Evolutionary conservation across 1,140 invertebrate genomes (phyloP).

Genomic region (Stenopsyche tienmushanensis): DNA sequence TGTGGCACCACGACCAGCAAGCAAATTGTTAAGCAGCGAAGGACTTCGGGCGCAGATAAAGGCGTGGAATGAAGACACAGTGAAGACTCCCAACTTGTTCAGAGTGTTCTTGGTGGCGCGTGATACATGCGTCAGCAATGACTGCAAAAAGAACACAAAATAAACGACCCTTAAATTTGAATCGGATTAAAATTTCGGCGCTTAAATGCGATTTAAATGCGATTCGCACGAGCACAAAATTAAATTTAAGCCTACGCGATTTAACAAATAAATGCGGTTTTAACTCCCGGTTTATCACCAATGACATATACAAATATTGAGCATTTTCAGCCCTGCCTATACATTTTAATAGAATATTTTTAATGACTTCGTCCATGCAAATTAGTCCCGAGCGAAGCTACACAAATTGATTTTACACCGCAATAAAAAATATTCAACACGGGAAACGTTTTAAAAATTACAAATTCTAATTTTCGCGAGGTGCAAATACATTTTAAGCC

Average conservation of each 20-base stretch:
- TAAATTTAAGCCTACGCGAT: too few species aligned
- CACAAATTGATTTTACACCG: constrained; percentile 24
- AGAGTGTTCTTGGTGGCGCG: constrained; percentile 91
- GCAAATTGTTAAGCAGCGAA: constrained; percentile 86
- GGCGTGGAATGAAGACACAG: constrained; percentile 96
- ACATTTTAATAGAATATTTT: too few species aligned
- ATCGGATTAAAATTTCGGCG: too few species aligned
- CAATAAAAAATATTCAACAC: constrained; percentile 6
- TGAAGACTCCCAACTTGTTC: constrained; percentile 95
- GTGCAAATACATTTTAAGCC: background rate
- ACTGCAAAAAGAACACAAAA: constrained; percentile 62
- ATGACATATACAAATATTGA: too few species aligned
- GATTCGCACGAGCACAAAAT: too few species aligned
- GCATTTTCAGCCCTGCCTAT: too few species aligned
- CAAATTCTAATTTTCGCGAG: background rate
- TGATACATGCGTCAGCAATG: constrained; percentile 91
- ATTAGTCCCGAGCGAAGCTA: constrained; percentile 14
- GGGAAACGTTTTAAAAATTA: constrained; percentile 22
- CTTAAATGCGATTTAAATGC: too few species aligned
- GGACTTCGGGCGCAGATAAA: constrained; percentile 94
- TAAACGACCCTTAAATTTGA: too few species aligned
- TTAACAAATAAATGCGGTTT: too few species aligned
- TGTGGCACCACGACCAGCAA: constrained; percentile 86
- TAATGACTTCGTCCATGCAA: constrained; percentile 20
- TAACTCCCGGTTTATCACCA: too few species aligned